These are phyloP conservation scores for Sinhomidia bicolor DNA, from an alignment of 2,888 invertebrate genomes.

Conservation along the genomic window DNA sequence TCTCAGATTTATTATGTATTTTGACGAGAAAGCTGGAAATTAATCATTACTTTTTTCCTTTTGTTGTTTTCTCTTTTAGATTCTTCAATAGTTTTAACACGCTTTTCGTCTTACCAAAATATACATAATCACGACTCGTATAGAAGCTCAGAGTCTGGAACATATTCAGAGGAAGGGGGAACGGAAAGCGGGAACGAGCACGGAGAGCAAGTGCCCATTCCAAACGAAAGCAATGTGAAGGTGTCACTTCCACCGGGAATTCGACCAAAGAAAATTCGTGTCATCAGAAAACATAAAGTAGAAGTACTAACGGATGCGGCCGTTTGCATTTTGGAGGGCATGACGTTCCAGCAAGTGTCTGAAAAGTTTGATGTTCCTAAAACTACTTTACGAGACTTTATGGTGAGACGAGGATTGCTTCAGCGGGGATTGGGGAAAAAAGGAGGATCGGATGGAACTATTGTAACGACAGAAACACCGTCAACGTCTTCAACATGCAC, in stretches of 20 bases:
- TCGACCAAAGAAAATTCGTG: constrained; percentile 76
- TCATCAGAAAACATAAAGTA: constrained; percentile 75
- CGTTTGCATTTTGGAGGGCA: constrained; percentile 92
- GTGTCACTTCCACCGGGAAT: constrained; percentile 72
- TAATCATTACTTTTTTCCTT: not conserved
- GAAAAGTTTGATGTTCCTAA: constrained; percentile 90
- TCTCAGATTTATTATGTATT: no score
- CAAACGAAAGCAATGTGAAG: not conserved
- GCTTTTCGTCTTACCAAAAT: constrained; percentile 6
- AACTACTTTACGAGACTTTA: constrained; percentile 92
- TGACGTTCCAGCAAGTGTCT: constrained; percentile 93
- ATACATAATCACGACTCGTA: constrained; percentile 15
- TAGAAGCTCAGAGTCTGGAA: constrained; percentile 37
- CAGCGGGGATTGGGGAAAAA: constrained; percentile 84
- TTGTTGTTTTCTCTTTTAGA: not conserved
- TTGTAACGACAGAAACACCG: not conserved
- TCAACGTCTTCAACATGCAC: constrained; percentile 5
- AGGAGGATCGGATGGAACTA: not conserved
- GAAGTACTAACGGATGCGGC: constrained; percentile 85
- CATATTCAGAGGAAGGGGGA: constrained; percentile 50
- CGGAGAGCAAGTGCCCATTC: not conserved
- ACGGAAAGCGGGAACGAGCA: constrained; percentile 60
- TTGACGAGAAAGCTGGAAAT: no score
- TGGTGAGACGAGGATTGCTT: constrained; percentile 92
- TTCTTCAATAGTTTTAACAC: constrained; percentile 48